Evolutionary conservation across 2,113 vertebrate genomes (phyloP).

Genomic region (Misgurnus mizolepis): DNA sequence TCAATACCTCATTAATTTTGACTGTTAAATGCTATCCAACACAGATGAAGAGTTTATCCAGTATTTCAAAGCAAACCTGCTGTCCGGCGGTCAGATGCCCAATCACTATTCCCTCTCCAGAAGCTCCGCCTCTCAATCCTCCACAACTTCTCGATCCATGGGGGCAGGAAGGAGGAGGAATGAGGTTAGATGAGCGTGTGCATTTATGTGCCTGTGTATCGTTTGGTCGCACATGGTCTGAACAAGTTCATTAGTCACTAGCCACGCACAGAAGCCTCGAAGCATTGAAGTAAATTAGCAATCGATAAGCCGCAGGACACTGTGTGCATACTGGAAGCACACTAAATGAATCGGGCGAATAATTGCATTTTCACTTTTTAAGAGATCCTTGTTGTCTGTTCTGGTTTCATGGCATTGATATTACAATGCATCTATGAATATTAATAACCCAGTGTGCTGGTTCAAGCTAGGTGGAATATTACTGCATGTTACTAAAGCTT

Average conservation of each 20-base stretch:
- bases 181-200: conserved; percentile 65
- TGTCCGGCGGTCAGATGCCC: conserved; percentile 74
- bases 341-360: conserved; percentile 28
- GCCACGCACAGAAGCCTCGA: neutral
- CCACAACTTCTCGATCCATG: conserved; percentile 71
- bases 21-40: conserved; percentile 51
- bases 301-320: conserved; percentile 40
- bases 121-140: conserved; percentile 78
- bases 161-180: conserved; percentile 71
- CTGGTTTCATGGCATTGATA: neutral
- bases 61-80: conserved; percentile 77
- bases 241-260: conserved; percentile 44
- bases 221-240: conserved; percentile 23
- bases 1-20: conserved; percentile 15
- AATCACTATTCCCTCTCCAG: conserved; percentile 81
- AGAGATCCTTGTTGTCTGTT: neutral
- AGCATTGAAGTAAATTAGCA: conserved; percentile 4
- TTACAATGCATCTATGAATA: neutral
- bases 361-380: conserved; percentile 31
- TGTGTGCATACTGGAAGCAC: neutral
- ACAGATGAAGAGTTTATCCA: conserved; percentile 82
- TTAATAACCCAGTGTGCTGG: neutral
- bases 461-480: neutral
- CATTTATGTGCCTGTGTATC: neutral
- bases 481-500: neutral